Base-by-base conservation (phyloP, 2,888 invertebrate species). In the Drosophila borealis region DNA sequence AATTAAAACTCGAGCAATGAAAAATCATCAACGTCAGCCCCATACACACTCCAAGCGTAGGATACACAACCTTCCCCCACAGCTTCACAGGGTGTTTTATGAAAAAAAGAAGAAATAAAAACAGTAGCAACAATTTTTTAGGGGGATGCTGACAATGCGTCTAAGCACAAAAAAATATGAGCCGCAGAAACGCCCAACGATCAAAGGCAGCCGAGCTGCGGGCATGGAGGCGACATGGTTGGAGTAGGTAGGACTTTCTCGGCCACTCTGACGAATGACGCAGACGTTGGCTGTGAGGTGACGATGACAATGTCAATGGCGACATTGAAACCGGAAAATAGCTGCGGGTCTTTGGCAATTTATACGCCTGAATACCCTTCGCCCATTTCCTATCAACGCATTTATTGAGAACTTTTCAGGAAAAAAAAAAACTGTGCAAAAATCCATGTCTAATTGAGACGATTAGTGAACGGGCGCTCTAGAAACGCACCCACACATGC, bases 1-100 rank as follows among this genome's bases (percentile, higher is more conserved):
- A 91, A 91, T 91, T 91, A 91, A 91, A 91, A 91, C 88, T 89
- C 80, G 81, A 90, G 90, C 91, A 91, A 90, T 91, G 90, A 91
- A 90, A 91, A 90, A 91, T 91, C 90, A 90, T 91, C 89, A 90
- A 83, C 88, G 86, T 83, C 83, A 84, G 76, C 70, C 71, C 68
- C 80, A 80, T 46, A 56, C 79, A 65, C 64, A 41, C 41, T 61
- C 34, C 39, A 39, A 53, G 45, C 6, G 13, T 17, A 11, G 45
- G 14, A 36, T 45, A 56, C 44, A 37, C 42, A 37, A 39, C 37
- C 59, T 17, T 36, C 13, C 37, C 21, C 21, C n/a, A 49, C 21
- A 45, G 39, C 29, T 54, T 63, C 65, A 53, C 54, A 70, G 69
- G 66, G 56, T 56, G 66, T 42, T 66, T 60, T 19, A 51, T 36